phyloP scores from a whole-genome alignment of 2,113 vertebrate genomes.

The Puffinus mauretanicus region DNA sequence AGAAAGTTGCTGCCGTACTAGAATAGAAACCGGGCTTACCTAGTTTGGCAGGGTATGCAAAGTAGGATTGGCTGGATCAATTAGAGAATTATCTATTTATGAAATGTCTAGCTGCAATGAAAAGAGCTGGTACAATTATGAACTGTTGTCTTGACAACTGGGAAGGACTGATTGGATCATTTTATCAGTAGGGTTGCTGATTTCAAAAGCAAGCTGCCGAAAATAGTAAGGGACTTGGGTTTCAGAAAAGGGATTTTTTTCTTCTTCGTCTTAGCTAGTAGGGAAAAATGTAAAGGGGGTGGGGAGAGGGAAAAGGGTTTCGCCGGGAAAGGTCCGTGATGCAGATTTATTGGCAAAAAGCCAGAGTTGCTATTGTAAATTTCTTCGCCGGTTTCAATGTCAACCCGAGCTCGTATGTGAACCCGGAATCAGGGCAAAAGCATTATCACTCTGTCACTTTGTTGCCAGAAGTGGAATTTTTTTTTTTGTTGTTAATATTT shows the following conservation, averaged over 20 bases:
- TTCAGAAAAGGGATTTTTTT: not conserved
- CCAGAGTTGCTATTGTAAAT: conserved; percentile 81
- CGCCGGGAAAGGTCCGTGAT: conserved; percentile 59
- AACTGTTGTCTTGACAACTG: conserved; percentile 84
- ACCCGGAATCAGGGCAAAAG: conserved; percentile 91
- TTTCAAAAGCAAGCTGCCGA: conserved; percentile 73
- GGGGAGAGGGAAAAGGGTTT: conserved; percentile 53
- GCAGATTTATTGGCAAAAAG: conserved; percentile 78
- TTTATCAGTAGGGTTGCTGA: conserved; percentile 77
- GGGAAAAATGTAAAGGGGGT: conserved; percentile 24
- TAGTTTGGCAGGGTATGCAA: conserved; percentile 75
- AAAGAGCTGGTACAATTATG: conserved; percentile 79
- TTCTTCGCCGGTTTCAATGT: conserved; percentile 77
- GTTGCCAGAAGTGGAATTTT: conserved; percentile 82
- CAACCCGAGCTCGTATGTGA: conserved; percentile 84
- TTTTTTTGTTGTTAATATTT: conserved; percentile 85
- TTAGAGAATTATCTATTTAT: conserved; percentile 83
- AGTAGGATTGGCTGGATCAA: conserved; percentile 77
- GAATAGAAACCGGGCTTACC: conserved; percentile 62
- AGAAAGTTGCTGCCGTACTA: conserved; percentile 63
- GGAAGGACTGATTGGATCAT: conserved; percentile 79
- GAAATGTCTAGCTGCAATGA: conserved; percentile 79
- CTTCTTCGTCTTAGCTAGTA: conserved; percentile 11
- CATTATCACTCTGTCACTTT: conserved; percentile 90
- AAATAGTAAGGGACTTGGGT: conserved; percentile 69